phyloP scores from a whole-genome alignment of 2,797 vertebrate genomes.

The Oryzias dopingdopingensis region DNA sequence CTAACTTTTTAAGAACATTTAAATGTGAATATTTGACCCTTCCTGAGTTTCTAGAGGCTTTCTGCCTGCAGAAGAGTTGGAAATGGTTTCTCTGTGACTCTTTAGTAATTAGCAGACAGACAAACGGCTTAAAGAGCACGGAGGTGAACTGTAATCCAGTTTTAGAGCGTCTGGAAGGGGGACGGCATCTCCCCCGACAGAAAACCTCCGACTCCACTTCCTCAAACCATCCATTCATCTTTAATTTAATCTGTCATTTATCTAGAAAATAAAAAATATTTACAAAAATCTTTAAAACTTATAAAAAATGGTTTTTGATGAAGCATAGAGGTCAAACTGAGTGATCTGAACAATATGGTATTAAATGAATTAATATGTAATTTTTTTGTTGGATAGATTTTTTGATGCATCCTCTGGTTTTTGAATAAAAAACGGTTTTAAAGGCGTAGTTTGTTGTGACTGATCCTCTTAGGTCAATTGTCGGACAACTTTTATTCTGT shows the following conservation, averaged over 20 bases:
- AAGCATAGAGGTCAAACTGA: no score
- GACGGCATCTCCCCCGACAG: constrained; percentile 19
- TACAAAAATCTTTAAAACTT: no score
- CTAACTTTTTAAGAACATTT: neutral
- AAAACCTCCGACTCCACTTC: neutral
- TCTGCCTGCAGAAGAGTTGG: neutral
- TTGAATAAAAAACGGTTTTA: no score
- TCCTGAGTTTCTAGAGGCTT: neutral
- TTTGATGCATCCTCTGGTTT: no score
- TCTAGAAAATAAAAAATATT: no score
- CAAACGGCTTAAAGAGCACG: constrained; percentile 1
- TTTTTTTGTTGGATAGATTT: no score
- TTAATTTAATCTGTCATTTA: no score
- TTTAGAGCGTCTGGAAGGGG: constrained; percentile 24
- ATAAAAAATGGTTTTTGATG: no score
- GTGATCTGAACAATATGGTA: no score
- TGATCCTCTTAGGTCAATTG: neutral
- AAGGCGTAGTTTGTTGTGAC: no score
- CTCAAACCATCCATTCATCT: no score
- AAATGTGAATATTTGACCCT: neutral
- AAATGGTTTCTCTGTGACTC: neutral
- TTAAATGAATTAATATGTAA: no score
- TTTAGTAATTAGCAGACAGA: constrained; percentile 7
- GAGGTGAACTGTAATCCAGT: constrained; percentile 30
- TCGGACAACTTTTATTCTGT: neutral